phyloP scores from a whole-genome alignment of 2,888 invertebrate genomes.

The Scaptomyza cyrtandrae region DNA sequence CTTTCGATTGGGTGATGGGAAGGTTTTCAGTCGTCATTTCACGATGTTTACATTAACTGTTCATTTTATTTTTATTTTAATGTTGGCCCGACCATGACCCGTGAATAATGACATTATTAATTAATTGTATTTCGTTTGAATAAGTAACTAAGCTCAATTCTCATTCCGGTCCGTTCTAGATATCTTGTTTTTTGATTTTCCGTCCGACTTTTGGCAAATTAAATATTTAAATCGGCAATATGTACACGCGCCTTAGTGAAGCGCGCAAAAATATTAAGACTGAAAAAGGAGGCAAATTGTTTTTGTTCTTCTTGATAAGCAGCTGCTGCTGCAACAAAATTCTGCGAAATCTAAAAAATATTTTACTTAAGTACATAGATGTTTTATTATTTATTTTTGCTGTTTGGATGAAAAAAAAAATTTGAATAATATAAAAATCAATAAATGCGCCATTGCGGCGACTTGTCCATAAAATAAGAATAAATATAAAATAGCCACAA shows the following conservation, averaged over 20 bases:
- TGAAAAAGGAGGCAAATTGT: not conserved
- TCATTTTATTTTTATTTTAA: constrained; percentile 6
- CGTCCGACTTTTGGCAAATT: constrained; percentile 50
- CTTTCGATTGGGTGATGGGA: not conserved
- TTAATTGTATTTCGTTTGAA: constrained; percentile 72
- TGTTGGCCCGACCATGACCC: constrained; percentile 4
- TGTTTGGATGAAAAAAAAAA: not conserved
- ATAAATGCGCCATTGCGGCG: constrained; percentile 69
- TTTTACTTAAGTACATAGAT: constrained; percentile 21
- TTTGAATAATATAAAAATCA: constrained; percentile 74
- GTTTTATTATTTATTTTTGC: constrained; percentile 29
- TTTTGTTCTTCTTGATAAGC: constrained; percentile 18
- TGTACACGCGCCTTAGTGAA: constrained; percentile 14
- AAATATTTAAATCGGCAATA: constrained; percentile 69
- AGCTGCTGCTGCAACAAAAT: constrained; percentile 13
- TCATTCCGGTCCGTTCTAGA: not conserved
- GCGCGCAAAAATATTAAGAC: constrained; percentile 43
- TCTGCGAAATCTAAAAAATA: constrained; percentile 18
- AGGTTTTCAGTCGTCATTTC: not conserved
- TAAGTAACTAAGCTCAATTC: constrained; percentile 48
- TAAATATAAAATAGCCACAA: constrained; percentile 67
- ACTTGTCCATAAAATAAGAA: constrained; percentile 69
- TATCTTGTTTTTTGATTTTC: constrained; percentile 11
- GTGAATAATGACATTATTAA: constrained; percentile 76
- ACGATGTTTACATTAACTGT: not conserved